These are phyloP conservation scores for Apistogramma diplotaenia DNA, from an alignment of 2,113 vertebrate species.

Conservation along the genomic window DNA sequence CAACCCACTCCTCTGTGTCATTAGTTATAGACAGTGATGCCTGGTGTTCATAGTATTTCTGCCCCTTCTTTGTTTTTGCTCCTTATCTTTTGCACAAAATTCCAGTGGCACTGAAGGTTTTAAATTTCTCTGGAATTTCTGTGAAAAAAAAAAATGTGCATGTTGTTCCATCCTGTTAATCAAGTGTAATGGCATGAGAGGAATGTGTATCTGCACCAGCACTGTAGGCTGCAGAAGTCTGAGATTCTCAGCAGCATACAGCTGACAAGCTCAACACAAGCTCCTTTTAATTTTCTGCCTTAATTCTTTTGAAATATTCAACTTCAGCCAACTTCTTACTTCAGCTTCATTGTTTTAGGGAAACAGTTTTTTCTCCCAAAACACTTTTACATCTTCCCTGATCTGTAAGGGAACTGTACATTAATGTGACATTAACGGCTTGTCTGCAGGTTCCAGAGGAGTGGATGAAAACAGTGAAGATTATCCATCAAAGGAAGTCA, in stretches of 20 bases:
- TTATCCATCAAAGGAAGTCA: slow-evolving; percentile 75
- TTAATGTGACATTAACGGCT: slow-evolving; percentile 17
- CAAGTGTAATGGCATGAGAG: slow-evolving; percentile 31
- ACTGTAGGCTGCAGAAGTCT: slow-evolving; percentile 1
- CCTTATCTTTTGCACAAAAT: neutral
- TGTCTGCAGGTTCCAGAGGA: slow-evolving; percentile 73
- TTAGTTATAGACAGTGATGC: neutral
- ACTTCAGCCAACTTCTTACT: neutral
- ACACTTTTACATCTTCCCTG: neutral
- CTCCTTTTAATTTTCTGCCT: neutral
- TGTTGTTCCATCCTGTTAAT: slow-evolving; percentile 34
- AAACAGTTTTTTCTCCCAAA: neutral
- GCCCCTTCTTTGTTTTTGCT: neutral
- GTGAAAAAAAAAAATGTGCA: neutral
- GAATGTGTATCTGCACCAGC: slow-evolving; percentile 43
- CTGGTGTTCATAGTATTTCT: neutral
- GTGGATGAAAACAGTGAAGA: slow-evolving; percentile 81
- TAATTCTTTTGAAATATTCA: neutral
- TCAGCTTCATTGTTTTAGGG: neutral
- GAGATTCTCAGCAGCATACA: neutral
- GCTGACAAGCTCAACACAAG: neutral
- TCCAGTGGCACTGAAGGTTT: neutral
- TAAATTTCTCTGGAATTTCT: slow-evolving; percentile 29
- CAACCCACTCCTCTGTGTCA: neutral
- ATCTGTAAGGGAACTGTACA: neutral